Percentiles rank a stretch among this genome's conserved stretches.
Conservation (phyloP, 2,888 invertebrate genomes). For the Gisinianus flammeolus region DNA sequence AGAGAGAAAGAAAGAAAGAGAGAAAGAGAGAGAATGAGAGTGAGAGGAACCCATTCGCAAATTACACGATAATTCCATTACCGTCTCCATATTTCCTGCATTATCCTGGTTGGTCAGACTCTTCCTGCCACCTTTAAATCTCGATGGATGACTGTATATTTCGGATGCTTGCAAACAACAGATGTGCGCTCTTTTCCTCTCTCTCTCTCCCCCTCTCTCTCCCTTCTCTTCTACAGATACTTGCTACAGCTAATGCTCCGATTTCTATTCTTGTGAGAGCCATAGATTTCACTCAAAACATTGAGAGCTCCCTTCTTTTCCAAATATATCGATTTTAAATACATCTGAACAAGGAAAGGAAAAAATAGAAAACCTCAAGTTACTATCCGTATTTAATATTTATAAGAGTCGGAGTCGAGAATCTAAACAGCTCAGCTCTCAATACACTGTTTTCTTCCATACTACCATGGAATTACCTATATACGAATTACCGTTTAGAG, state of each 20-base stretch:
- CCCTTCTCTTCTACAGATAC: background rate
- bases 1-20: background rate
- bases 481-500: too few species aligned
- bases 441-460: too few species aligned
- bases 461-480: too few species aligned
- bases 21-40: background rate
- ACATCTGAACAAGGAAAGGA: too few species aligned
- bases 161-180: background rate
- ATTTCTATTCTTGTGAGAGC: background rate
- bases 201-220: conserved; percentile 9
- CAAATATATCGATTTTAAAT: too few species aligned
- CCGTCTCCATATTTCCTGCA: conserved; percentile 49
- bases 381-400: too few species aligned
- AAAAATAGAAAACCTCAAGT: too few species aligned
- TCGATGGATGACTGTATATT: conserved; percentile 42
- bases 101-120: conserved; percentile 47
- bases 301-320: too few species aligned
- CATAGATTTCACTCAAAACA: background rate
- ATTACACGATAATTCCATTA: conserved; percentile 58
- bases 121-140: conserved; percentile 43
- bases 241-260: background rate
- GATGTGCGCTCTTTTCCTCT: background rate
- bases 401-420: too few species aligned
- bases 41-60: conserved; percentile 42
- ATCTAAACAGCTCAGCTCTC: too few species aligned